A percentile compares a stretch with the other conserved stretches of the same genome.
Evolutionary conservation across 2,797 vertebrate genomes (phyloP).

Genomic region (Chelmon rostratus): DNA sequence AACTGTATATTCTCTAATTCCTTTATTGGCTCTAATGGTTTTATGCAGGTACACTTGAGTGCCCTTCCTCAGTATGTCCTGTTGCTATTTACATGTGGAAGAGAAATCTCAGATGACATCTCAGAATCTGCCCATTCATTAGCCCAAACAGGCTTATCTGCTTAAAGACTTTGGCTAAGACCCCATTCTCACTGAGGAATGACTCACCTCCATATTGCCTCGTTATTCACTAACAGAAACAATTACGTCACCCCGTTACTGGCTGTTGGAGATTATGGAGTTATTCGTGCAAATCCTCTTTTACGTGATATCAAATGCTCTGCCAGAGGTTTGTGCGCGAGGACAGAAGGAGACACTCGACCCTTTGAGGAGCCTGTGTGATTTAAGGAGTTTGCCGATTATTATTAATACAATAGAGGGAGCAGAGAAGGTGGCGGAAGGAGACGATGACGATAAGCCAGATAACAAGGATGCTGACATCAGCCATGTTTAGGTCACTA

Average conservation of each 20-base stretch:
- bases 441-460: slow-evolving; percentile 37
- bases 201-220: slow-evolving; percentile 81
- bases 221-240: slow-evolving; percentile 80
- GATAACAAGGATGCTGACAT: slow-evolving; percentile 66
- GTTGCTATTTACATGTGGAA: slow-evolving; percentile 62
- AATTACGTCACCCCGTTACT: slow-evolving; percentile 83
- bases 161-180: slow-evolving; percentile 84
- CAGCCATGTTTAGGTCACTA: slow-evolving; percentile 49
- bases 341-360: slow-evolving; percentile 60
- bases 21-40: slow-evolving; percentile 66
- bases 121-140: slow-evolving; percentile 79
- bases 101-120: slow-evolving; percentile 80
- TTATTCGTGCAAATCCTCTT: slow-evolving; percentile 81
- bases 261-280: slow-evolving; percentile 77
- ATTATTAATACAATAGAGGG: slow-evolving; percentile 51
- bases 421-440: slow-evolving; percentile 42
- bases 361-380: slow-evolving; percentile 54
- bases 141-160: slow-evolving; percentile 84
- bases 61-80: slow-evolving; percentile 63
- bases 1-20: slow-evolving; percentile 50
- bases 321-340: slow-evolving; percentile 57
- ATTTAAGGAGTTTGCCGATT: slow-evolving; percentile 60
- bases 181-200: slow-evolving; percentile 78
- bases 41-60: slow-evolving; percentile 47
- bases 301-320: slow-evolving; percentile 79